Percentiles rank a stretch among this genome's conserved stretches.
Evolutionary conservation across 1,140 invertebrate genomes (phyloP).

Genomic region (Adelges cooleyi): DNA sequence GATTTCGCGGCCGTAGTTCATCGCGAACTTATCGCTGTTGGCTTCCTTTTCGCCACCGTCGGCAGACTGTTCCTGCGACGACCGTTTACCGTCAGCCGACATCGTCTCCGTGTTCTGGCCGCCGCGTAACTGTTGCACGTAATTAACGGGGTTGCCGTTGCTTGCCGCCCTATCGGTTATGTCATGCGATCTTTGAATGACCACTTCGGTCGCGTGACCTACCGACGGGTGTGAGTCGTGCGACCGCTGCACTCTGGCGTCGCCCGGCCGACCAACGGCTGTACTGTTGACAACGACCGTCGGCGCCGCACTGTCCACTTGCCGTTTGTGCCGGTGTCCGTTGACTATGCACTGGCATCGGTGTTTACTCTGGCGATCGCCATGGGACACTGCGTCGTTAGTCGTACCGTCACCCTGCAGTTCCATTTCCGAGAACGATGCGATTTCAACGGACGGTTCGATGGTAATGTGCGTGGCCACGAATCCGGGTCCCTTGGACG

Average conservation of each 20-base stretch:
- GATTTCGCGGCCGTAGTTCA: background rate
- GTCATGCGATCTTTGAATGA: conserved; percentile 1
- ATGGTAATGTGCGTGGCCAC: background rate
- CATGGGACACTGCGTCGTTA: background rate
- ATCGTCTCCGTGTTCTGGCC: background rate
- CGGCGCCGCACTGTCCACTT: background rate
- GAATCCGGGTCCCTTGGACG: background rate
- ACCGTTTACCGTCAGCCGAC: background rate
- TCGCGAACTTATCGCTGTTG: conserved; percentile 1
- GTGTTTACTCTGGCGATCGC: background rate
- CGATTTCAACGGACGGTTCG: conserved; percentile 1
- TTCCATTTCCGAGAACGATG: conserved; percentile 9
- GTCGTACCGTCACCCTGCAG: background rate
- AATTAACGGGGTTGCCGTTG: background rate
- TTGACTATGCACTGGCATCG: background rate
- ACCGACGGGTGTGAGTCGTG: background rate
- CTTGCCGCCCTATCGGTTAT: background rate
- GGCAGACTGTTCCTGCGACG: too few species aligned
- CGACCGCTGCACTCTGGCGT: background rate
- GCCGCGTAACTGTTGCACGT: background rate
- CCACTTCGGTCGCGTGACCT: conserved; percentile 4
- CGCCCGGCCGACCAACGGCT: background rate
- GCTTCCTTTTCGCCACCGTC: background rate
- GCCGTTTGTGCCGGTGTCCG: conserved; percentile 5
- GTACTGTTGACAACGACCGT: background rate